Percentiles rank a stretch among this genome's conserved stretches.
These are phyloP conservation scores for Chaetodon trifascialis DNA, from an alignment of 2,113 vertebrate genomes.

Conservation along the genomic window DNA sequence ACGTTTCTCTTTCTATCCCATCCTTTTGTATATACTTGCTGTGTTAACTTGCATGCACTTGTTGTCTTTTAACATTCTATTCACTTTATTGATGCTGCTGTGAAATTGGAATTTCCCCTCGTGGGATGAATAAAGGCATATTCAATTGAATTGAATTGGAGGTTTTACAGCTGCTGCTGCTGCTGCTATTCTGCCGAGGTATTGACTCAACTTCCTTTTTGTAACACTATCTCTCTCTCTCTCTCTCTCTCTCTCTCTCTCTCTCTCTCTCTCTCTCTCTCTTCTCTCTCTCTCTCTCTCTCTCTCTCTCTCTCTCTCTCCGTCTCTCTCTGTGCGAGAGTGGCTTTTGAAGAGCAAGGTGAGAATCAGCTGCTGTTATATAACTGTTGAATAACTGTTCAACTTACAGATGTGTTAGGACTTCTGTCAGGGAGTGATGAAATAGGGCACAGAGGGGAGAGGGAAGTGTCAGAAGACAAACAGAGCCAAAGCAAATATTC, in stretches of 20 bases:
- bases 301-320: not conserved
- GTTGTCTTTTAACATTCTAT: too few relatives aligned
- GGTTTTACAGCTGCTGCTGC: not conserved
- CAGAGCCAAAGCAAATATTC: not conserved
- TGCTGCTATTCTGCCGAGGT: not conserved
- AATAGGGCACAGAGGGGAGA: not conserved
- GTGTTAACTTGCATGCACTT: too few relatives aligned
- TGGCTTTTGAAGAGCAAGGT: not conserved
- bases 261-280: not conserved
- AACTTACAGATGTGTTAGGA: not conserved
- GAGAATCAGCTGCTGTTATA: too few relatives aligned
- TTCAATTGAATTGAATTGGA: too few relatives aligned
- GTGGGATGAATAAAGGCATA: too few relatives aligned
- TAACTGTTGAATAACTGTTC: too few relatives aligned
- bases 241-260: not conserved
- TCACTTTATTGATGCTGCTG: too few relatives aligned
- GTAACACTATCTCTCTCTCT: not conserved
- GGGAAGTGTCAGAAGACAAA: not conserved
- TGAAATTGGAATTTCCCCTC: too few relatives aligned
- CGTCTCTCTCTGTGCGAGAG: not conserved
- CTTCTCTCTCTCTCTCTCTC: not conserved
- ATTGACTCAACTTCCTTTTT: conserved; percentile 32
- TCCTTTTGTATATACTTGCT: too few relatives aligned
- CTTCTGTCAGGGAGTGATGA: not conserved
- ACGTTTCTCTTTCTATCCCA: too few relatives aligned